Percentiles rank a stretch among this genome's conserved stretches.
These are phyloP conservation scores for Drosophila basisetae DNA, from an alignment of 2,888 invertebrate species.

Conservation along the genomic window DNA sequence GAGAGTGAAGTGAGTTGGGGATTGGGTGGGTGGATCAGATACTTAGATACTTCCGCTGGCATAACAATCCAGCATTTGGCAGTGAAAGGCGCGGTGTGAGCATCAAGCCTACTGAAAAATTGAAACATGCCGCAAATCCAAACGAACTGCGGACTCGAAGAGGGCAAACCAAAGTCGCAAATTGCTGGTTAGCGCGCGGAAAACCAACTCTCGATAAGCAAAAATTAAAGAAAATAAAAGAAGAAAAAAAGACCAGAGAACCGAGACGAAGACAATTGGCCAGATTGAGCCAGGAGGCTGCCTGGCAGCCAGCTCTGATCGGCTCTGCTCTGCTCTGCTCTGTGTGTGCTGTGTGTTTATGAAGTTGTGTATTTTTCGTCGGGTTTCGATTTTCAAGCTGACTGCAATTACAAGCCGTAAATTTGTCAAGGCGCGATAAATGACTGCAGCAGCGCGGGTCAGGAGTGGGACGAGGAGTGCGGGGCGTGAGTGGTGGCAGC, in stretches of 20 bases:
- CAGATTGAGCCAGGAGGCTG: conserved; percentile 6
- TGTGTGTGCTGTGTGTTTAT: conserved; percentile 60
- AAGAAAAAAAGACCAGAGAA: background rate
- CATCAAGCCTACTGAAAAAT: conserved; percentile 56
- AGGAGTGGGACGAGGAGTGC: background rate
- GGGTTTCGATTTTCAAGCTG: conserved; percentile 71
- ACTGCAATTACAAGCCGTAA: conserved; percentile 83
- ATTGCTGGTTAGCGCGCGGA: conserved; percentile 73
- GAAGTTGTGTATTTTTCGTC: conserved; percentile 77
- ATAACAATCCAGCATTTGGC: conserved; percentile 49
- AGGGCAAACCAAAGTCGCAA: conserved; percentile 75
- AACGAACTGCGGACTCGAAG: conserved; percentile 11
- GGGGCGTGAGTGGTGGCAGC: conserved; percentile 61
- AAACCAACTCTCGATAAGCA: conserved; percentile 52
- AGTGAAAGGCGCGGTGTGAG: conserved; percentile 74
- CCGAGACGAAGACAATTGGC: conserved; percentile 49
- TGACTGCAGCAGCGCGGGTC: conserved; percentile 35
- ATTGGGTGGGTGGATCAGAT: conserved; percentile 22
- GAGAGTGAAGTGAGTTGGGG: conserved; percentile 5
- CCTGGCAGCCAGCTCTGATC: background rate
- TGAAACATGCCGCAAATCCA: conserved; percentile 39
- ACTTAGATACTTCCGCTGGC: conserved; percentile 60
- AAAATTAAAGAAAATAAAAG: background rate
- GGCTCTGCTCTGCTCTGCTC: background rate
- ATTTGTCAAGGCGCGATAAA: conserved; percentile 83